Evolutionary conservation across 1,140 invertebrate genomes (phyloP).

Genomic region (Thaumatotibia leucotreta): DNA sequence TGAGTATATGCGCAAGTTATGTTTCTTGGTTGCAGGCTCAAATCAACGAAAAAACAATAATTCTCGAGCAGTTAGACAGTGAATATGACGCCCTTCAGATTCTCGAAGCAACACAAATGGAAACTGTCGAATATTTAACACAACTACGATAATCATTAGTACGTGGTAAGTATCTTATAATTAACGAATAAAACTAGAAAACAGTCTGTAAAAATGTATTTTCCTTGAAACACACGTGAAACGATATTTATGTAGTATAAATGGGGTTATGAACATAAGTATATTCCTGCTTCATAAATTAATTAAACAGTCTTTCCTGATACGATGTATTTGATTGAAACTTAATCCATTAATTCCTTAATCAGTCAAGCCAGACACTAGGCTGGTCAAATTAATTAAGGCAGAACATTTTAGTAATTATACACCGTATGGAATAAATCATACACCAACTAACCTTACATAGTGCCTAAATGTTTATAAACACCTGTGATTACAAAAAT

Average conservation of each 20-base stretch:
- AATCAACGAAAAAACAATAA: slow-evolving; percentile 88
- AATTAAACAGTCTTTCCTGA: slow-evolving; percentile 11
- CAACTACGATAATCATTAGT: slow-evolving; percentile 62
- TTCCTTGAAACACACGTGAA: slow-evolving; percentile 59
- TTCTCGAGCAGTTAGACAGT: slow-evolving; percentile 87
- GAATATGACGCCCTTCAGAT: slow-evolving; percentile 89
- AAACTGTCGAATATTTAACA: slow-evolving; percentile 86
- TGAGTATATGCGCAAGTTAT: too few relatives aligned
- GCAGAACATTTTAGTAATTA: not conserved
- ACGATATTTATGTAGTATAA: slow-evolving; percentile 28
- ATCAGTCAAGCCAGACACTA: not conserved
- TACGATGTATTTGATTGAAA: not conserved
- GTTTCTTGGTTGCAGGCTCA: slow-evolving; percentile 81
- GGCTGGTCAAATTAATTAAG: not conserved
- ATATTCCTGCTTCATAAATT: slow-evolving; percentile 21
- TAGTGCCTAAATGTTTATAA: slow-evolving; percentile 15
- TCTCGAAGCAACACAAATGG: slow-evolving; percentile 88
- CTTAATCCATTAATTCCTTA: not conserved
- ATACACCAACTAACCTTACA: slow-evolving; percentile 12
- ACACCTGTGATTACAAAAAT: slow-evolving; percentile 60
- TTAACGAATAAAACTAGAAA: slow-evolving; percentile 30
- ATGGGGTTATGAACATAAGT: slow-evolving; percentile 22
- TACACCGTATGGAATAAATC: slow-evolving; percentile 2
- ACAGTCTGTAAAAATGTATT: slow-evolving; percentile 69
- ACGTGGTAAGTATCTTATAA: not conserved